Evolutionary conservation across 1,140 invertebrate genomes (phyloP), one percentile per base, ranked within the genome.

Genomic region (Drusus annulatus): DNA sequence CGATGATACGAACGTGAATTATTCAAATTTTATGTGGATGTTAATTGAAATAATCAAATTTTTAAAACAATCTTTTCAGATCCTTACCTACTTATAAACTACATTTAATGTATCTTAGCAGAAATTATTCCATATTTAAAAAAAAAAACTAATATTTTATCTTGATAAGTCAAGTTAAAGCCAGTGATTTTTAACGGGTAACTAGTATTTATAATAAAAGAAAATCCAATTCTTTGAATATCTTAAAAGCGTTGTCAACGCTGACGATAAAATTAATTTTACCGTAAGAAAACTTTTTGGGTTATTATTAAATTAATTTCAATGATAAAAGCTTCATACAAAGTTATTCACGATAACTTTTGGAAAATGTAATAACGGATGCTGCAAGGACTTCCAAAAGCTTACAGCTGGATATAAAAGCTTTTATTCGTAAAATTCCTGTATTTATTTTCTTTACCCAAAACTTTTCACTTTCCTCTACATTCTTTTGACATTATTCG

Each of bases 301-400:
- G 25, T 74, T 74, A 54, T 51, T 74, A 74, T 74, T 56, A 74
- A 74, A 28, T 74, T 56, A 74, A 74, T 74, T 74, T 56, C 71
- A 74, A 74, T 28, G 54, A 74, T 74, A 58, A 74, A 74, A 58
- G 71, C 71, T 54, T 74, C 28, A 56, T 74, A 74, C 54, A 74
- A 74, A 74, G 71, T 74, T 58, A 74, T 74, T 74, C 71, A 74
- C 28, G 19, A 74, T 58, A 74, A 74, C 71, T 74, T 74, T 74
- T 58, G 16, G 71, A 56, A 74, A 71, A 74, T 28, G 31, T 58
- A 58, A 74, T 74, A 74, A 74, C 51, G 71, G 54, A 74, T 56
- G 71, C 71, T 74, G 71, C 71, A 74, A 58, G 71, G 71, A 56
- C 54, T 74, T 74, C 28, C 21, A 36, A 31, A 58, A 74, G 51